phyloP scores from a whole-genome alignment of 1,140 invertebrate species.

The Calephelis virginiensis region DNA sequence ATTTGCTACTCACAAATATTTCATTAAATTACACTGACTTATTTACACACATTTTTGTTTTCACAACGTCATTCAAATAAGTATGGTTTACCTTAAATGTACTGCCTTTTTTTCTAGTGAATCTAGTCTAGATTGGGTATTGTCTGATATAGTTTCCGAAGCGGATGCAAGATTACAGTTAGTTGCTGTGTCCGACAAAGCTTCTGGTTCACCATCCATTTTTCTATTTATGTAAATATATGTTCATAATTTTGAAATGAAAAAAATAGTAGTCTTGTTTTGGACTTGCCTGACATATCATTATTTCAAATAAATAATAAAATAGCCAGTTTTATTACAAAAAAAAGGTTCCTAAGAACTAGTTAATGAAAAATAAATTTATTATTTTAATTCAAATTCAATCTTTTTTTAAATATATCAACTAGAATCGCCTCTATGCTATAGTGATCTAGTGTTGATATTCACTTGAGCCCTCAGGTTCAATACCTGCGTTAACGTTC shows the following conservation, averaged over 20 bases:
- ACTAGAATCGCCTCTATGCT: too few relatives aligned
- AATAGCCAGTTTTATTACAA: constrained; percentile 21
- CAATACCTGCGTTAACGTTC: too few relatives aligned
- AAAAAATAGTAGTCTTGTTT: constrained; percentile 30
- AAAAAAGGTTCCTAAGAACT: not conserved
- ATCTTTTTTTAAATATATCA: too few relatives aligned
- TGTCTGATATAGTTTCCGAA: constrained; percentile 59
- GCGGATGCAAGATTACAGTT: constrained; percentile 56
- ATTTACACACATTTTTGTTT: not conserved
- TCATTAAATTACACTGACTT: not conserved
- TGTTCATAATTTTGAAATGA: constrained; percentile 39
- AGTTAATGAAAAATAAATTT: not conserved
- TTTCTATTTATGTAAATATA: constrained; percentile 29
- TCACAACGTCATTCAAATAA: not conserved
- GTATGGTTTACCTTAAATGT: constrained; percentile 53
- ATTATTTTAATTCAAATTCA: not conserved
- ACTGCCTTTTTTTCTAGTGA: constrained; percentile 70
- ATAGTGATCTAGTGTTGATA: too few relatives aligned
- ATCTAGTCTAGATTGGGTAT: constrained; percentile 62
- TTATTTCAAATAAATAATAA: constrained; percentile 31
- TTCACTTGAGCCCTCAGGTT: too few relatives aligned
- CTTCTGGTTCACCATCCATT: constrained; percentile 63
- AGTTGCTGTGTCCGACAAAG: constrained; percentile 59
- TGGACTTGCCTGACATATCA: constrained; percentile 23
- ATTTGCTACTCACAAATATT: not conserved